Conservation (phyloP, 35 echinoderm and acorn worm species). For the Holothuria glaberrima region DNA sequence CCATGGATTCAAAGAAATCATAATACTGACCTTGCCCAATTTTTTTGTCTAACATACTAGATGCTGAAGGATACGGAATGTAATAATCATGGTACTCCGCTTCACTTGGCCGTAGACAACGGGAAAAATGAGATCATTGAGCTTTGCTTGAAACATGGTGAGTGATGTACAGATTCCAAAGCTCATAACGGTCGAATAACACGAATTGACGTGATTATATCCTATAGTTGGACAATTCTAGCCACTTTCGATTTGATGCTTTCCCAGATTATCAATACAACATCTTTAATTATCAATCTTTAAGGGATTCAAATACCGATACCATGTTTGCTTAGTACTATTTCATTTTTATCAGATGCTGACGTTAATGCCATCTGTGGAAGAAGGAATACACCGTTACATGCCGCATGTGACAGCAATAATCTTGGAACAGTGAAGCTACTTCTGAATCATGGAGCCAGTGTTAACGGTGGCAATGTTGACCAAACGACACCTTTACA, state of each 20-base stretch:
- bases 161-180: background rate
- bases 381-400: conserved; percentile 76
- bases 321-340: too few species aligned
- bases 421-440: conserved; percentile 78
- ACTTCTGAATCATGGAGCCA: conserved; percentile 65
- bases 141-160: conserved; percentile 78
- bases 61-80: conserved; percentile 84
- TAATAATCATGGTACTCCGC: conserved; percentile 71
- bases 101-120: conserved; percentile 87
- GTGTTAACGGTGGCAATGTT: conserved; percentile 69
- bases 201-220: too few species aligned
- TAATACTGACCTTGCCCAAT: too few species aligned
- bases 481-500: conserved; percentile 83
- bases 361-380: conserved; percentile 74
- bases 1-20: too few species aligned
- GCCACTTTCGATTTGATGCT: too few species aligned
- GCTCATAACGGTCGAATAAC: too few species aligned
- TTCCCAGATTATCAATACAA: too few species aligned
- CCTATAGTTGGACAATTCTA: too few species aligned
- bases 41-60: conserved; percentile 14
- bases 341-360: conserved; percentile 51
- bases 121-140: conserved; percentile 79
- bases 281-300: too few species aligned
- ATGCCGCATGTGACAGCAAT: conserved; percentile 75
- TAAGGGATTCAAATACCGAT: too few species aligned